Evolutionary conservation across 2,888 invertebrate species (phyloP).

Genomic region (Schizaphis graminum): DNA sequence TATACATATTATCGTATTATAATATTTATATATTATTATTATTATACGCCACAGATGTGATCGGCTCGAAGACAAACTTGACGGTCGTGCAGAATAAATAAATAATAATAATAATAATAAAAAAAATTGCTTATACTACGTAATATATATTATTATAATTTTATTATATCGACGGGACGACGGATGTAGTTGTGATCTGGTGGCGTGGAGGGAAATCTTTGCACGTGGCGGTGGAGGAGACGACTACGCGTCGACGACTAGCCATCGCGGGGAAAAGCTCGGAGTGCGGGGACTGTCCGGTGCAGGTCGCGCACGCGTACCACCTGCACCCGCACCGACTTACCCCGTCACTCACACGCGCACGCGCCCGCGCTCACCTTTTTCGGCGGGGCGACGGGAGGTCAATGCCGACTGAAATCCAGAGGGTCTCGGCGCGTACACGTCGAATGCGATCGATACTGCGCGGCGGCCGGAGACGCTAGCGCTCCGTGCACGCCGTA

Average conservation of each 20-base stretch:
- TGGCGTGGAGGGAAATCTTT: neutral
- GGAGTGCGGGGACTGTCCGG: slow-evolving; percentile 35
- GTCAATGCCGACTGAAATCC: slow-evolving; percentile 54
- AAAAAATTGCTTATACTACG: neutral
- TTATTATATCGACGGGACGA: neutral
- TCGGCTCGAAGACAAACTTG: neutral
- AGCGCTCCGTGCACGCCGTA: slow-evolving; percentile 28
- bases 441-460: slow-evolving; percentile 50
- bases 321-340: neutral
- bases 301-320: slow-evolving; percentile 46
- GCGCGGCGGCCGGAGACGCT: slow-evolving; percentile 33
- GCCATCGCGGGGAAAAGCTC: neutral
- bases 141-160: slow-evolving; percentile 14
- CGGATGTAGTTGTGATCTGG: neutral
- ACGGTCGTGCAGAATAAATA: neutral
- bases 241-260: neutral
- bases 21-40: slow-evolving; percentile 8
- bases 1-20: neutral
- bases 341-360: neutral
- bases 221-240: neutral
- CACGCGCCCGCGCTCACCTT: neutral
- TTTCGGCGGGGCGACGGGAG: slow-evolving; percentile 34
- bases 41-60: slow-evolving; percentile 15
- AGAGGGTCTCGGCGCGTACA: neutral
- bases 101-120: neutral